phyloP scores from a whole-genome alignment of 1,140 invertebrate species.

The Drosophila watanabei region DNA sequence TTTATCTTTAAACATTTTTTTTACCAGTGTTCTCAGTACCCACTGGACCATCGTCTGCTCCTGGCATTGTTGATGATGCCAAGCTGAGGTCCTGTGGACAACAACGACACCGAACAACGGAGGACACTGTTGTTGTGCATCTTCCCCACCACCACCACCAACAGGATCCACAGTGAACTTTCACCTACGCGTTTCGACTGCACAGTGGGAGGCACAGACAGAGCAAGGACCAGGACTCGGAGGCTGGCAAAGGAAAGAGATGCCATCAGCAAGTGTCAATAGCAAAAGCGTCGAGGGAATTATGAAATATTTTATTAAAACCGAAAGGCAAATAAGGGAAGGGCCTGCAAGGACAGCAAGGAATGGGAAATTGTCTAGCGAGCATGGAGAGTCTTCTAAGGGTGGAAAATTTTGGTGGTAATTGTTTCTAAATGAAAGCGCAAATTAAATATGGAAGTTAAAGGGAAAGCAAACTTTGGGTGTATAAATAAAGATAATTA shows the following conservation, averaged over 20 bases:
- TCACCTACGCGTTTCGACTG: slow-evolving; percentile 73
- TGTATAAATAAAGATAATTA: neutral
- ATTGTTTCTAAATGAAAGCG: slow-evolving; percentile 49
- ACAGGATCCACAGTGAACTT: slow-evolving; percentile 48
- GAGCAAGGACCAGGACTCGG: slow-evolving; percentile 3
- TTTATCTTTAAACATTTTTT: neutral
- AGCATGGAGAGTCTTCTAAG: slow-evolving; percentile 3
- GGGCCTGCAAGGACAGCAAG: neutral
- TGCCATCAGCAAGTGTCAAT: slow-evolving; percentile 80
- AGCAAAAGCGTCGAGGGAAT: slow-evolving; percentile 77
- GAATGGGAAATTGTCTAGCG: slow-evolving; percentile 24
- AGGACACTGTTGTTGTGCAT: slow-evolving; percentile 47
- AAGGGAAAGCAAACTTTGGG: neutral
- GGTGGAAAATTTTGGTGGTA: slow-evolving; percentile 32
- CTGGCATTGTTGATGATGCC: slow-evolving; percentile 70
- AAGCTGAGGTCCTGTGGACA: slow-evolving; percentile 49
- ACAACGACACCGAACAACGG: slow-evolving; percentile 27
- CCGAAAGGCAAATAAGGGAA: slow-evolving; percentile 59
- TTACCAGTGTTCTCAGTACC: neutral
- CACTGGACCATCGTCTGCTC: slow-evolving; percentile 52
- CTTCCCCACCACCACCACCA: slow-evolving; percentile 21
- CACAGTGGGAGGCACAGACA: slow-evolving; percentile 56
- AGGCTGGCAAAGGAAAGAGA: slow-evolving; percentile 35
- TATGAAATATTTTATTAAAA: slow-evolving; percentile 84
- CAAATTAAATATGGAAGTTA: slow-evolving; percentile 15